Evolutionary conservation across 1,140 invertebrate genomes (phyloP), one percentile per base, ranked within the genome.

Genomic region (Drosophila bocqueti): DNA sequence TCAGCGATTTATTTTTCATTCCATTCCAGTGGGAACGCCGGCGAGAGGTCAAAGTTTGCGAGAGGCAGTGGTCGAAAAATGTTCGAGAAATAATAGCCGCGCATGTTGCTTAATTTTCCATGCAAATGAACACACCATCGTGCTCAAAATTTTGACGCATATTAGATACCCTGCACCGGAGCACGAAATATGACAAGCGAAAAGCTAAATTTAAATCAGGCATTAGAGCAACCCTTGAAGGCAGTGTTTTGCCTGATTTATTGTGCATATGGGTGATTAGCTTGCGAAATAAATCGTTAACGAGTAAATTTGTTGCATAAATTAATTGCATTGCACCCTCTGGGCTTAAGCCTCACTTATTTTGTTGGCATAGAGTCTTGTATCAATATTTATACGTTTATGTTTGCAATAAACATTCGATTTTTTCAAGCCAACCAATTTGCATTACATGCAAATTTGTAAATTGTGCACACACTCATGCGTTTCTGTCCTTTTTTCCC

Each of bases 41-140:
- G 29, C 49, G 67, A 62, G 67, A 73, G 71, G 65, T 75, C 65
- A 52, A 72, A 64, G 72, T 69, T 61, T 76, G 24, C 18, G 24
- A 29, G 36, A 13, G 71, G 52, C 71, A 52, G 6, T 65, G 26
- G 46, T 40, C 57, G 13, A 21, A 26, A 64, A 76, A 42, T 36
- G 29, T 58, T 72, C 11, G 3, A 57, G 36, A 50, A 52, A 50
- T 71, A 71, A 71, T 55, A 68, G 67, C 67, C 11, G 49, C 46
- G 6, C 54, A 60, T 18, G 59, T 52, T 29, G 69, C 34, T 72
- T 50, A 60, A 73, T 73, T 55, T 71, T 71, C 24, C 64, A 71
- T 29, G 24, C 31, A 71, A 46, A 57, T 68, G 26, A 57, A 47
- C 49, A 46, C 31, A 40, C 8, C 24, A 46, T n/a, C 24, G 55